Percentiles rank a stretch among this genome's conserved stretches.
Conservation (phyloP, 1,140 invertebrate species). For the Nymphalis io region DNA sequence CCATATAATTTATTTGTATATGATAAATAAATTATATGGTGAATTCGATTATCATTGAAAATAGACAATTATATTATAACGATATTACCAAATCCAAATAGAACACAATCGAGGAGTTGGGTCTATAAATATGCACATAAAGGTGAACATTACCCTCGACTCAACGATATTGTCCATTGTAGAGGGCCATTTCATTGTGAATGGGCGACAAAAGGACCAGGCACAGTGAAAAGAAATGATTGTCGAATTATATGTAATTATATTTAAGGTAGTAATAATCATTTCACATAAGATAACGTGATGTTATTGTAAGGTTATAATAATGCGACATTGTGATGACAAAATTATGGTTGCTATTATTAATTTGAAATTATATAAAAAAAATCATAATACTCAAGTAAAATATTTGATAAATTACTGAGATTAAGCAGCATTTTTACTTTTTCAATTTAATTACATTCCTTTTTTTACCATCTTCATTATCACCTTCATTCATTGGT, state of each 20-base stretch:
- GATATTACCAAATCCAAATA: conserved; percentile 10
- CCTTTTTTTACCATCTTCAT: too few relatives aligned
- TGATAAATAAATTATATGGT: too few relatives aligned
- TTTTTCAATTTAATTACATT: too few relatives aligned
- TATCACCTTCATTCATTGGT: too few relatives aligned
- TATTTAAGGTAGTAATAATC: conserved; percentile 12
- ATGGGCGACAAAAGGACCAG: conserved; percentile 22
- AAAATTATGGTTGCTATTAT: too few relatives aligned
- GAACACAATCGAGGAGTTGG: conserved; percentile 12
- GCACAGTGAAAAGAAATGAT: conserved; percentile 27
- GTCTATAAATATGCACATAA: conserved; percentile 25
- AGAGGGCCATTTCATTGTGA: conserved; percentile 20
- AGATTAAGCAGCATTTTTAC: too few relatives aligned
- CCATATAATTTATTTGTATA: too few relatives aligned
- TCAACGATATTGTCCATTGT: conserved; percentile 29
- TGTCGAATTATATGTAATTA: conserved; percentile 29
- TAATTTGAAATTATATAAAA: too few relatives aligned
- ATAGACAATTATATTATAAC: conserved; percentile 3
- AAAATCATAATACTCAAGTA: too few relatives aligned
- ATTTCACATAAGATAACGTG: conserved; percentile 10
- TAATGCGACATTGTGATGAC: neutral
- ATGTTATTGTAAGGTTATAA: neutral
- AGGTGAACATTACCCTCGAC: conserved; percentile 20
- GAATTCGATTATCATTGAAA: neutral
- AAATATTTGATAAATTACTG: too few relatives aligned